These are phyloP conservation scores for Myiotriccus ornatus DNA, from an alignment of 2,797 vertebrate species.

Conservation along the genomic window DNA sequence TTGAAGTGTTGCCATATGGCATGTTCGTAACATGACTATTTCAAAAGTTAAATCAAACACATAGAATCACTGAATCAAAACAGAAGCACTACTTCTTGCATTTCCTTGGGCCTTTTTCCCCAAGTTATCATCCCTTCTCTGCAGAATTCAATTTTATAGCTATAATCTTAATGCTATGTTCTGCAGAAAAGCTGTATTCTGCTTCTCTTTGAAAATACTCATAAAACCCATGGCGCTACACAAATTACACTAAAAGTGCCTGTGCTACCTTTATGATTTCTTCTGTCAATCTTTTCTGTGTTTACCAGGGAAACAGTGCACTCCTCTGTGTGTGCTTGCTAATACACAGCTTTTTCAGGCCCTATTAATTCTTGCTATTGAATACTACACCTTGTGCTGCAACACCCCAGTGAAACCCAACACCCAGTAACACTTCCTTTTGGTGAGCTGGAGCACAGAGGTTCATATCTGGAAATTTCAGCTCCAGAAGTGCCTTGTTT, in stretches of 20 bases:
- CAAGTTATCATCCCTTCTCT: not conserved
- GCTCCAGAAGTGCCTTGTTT: not conserved
- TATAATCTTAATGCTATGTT: not conserved
- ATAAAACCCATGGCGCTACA: not conserved
- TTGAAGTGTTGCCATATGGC: not conserved
- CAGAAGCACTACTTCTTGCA: not conserved
- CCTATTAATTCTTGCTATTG: not conserved
- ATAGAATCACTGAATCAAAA: not conserved
- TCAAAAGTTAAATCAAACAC: not conserved
- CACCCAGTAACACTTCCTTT: not conserved
- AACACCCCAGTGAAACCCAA: not conserved
- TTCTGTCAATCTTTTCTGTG: not conserved
- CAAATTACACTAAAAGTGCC: not conserved
- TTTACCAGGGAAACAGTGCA: not conserved
- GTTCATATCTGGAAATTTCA: not conserved
- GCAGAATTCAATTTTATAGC: not conserved
- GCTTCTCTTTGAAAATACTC: not conserved
- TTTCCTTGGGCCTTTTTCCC: not conserved
- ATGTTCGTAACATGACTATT: rapidly evolving
- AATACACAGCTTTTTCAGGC: not conserved
- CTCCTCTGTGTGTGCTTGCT: not conserved
- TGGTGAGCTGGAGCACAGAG: not conserved
- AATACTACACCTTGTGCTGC: not conserved
- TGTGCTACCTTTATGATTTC: not conserved
- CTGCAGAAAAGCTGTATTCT: not conserved